These are phyloP conservation scores for Heliconius eleuchia DNA, from an alignment of 1,140 invertebrate species.

Conservation along the genomic window DNA sequence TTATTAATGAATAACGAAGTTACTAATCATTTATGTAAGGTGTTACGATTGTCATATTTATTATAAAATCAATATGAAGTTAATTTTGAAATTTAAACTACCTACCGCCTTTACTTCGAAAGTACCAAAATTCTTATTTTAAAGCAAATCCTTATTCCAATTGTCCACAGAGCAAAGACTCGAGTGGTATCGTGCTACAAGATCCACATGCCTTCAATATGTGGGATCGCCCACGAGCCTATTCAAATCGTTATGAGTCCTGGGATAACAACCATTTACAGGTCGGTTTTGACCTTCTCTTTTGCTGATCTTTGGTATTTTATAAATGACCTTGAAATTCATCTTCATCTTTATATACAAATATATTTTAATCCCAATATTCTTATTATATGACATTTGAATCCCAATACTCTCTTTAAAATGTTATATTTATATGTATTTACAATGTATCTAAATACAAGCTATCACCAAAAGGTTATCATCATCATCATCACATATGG, in stretches of 20 bases:
- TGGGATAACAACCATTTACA: constrained; percentile 86
- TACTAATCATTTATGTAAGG: neutral
- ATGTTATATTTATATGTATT: no score
- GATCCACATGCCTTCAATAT: constrained; percentile 64
- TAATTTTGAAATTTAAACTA: neutral
- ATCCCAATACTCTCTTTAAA: neutral
- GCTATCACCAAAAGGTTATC: no score
- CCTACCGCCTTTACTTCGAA: neutral
- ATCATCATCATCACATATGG: no score
- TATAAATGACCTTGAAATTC: neutral
- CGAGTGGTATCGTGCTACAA: constrained; percentile 73
- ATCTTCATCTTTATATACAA: constrained; percentile 10
- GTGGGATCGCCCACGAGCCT: constrained; percentile 88
- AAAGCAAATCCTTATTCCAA: constrained; percentile 23
- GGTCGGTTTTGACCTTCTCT: constrained; percentile 62
- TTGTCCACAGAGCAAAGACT: constrained; percentile 76
- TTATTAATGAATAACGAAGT: neutral
- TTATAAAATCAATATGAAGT: neutral
- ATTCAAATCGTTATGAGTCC: constrained; percentile 90
- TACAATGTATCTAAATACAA: no score
- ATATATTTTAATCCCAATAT: neutral
- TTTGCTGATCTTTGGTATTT: neutral
- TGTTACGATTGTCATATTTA: neutral
- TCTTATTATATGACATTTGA: neutral
- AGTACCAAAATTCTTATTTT: neutral